Percentiles rank a stretch among this genome's conserved stretches.
Conservation (phyloP, 2,797 vertebrate genomes). For the Bradypodion ventrale region DNA sequence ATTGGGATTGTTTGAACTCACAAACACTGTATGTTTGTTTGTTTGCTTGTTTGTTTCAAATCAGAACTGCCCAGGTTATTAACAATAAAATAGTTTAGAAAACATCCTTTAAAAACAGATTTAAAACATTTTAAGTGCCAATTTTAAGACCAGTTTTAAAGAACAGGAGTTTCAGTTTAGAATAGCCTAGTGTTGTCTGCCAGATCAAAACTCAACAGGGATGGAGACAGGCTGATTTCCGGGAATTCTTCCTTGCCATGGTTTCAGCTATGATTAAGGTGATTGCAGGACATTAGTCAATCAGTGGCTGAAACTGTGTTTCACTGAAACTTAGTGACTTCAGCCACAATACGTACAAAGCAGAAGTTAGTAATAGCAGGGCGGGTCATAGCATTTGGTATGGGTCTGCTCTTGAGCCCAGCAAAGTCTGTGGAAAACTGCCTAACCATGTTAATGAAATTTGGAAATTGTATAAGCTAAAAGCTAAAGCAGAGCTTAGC, state of each 20-base stretch:
- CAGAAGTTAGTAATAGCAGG: background rate
- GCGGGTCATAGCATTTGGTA: background rate
- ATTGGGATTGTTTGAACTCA: background rate
- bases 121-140: too few species aligned
- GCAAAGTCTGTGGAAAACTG: background rate
- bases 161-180: too few species aligned
- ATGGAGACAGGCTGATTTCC: too few species aligned
- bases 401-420: too few species aligned
- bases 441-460: background rate
- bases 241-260: background rate
- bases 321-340: slow-evolving; percentile 4
- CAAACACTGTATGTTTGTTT: too few species aligned
- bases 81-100: too few species aligned
- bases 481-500: background rate
- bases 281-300: background rate
- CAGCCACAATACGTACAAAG: background rate
- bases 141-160: too few species aligned
- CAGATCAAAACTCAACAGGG: too few species aligned
- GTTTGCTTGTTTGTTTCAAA: too few species aligned
- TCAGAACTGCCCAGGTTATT: too few species aligned
- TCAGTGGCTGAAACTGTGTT: background rate
- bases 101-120: too few species aligned
- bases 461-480: background rate
- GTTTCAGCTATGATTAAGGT: background rate
- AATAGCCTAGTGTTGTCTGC: too few species aligned